phyloP scores from a whole-genome alignment of 2,113 vertebrate species.

The Callipepla californica region DNA sequence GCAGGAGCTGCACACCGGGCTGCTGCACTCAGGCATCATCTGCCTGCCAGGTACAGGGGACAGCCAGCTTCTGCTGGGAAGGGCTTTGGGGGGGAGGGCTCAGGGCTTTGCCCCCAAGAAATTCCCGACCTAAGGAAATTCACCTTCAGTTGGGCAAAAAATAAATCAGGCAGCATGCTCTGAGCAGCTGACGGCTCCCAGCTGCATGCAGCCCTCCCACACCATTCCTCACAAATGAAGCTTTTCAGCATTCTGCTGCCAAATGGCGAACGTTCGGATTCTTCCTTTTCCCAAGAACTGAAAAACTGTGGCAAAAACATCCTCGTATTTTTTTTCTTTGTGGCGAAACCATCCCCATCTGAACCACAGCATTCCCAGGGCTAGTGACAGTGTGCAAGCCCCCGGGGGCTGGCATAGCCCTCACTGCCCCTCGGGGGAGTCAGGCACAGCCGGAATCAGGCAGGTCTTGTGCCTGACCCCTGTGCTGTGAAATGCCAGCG shows the following conservation, averaged over 20 bases:
- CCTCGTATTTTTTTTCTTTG: not conserved
- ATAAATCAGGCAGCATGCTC: not conserved
- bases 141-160: not conserved
- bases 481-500: not conserved
- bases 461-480: rapidly evolving
- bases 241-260: constrained; percentile 25
- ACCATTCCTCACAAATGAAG: constrained; percentile 66
- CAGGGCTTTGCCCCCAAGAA: not conserved
- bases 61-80: not conserved
- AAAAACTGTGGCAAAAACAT: not conserved
- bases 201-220: constrained; percentile 52
- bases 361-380: not conserved
- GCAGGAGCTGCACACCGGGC: constrained; percentile 73
- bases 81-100: not conserved
- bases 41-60: constrained; percentile 86
- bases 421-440: not conserved
- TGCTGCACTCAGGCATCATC: constrained; percentile 82
- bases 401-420: rapidly evolving
- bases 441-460: not conserved
- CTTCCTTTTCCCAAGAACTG: constrained; percentile 19
- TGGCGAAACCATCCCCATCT: not conserved
- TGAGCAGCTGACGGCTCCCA: not conserved
- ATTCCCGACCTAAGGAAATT: not conserved
- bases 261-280: constrained; percentile 42
- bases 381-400: rapidly evolving